These are phyloP conservation scores for Pseudolycoriella hygida DNA, from an alignment of 2,888 invertebrate genomes.

Conservation along the genomic window DNA sequence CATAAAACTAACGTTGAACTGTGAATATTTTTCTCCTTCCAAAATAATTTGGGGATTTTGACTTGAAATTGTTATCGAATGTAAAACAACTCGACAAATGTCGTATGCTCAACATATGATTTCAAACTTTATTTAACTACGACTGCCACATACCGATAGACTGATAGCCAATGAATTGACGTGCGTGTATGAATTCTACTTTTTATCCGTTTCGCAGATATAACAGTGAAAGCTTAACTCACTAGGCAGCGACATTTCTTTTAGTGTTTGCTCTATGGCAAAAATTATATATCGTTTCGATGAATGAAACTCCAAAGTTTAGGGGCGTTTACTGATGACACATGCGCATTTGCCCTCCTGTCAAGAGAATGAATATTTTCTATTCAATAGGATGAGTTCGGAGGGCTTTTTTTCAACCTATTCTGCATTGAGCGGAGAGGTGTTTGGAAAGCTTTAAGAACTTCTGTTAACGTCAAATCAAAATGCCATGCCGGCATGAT, in stretches of 20 bases:
- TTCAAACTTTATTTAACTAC: no score
- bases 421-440: not conserved
- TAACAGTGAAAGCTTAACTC: not conserved
- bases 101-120: no score
- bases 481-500: not conserved
- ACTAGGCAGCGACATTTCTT: no score
- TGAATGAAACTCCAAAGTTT: conserved; percentile 5
- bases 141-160: no score
- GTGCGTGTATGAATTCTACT: not conserved
- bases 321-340: conserved; percentile 9
- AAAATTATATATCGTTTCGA: not conserved
- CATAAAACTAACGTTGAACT: no score
- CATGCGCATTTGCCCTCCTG: conserved; percentile 5
- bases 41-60: not conserved
- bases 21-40: no score
- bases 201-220: not conserved
- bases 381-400: not conserved
- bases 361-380: not conserved
- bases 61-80: not conserved
- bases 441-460: not conserved
- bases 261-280: not conserved
- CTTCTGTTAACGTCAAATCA: no score
- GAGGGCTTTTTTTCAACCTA: not conserved
- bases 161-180: no score
- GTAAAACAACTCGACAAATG: no score